A percentile compares a stretch with the other conserved stretches of the same genome.
Conservation (phyloP, 1,140 invertebrate species). For the Zaprionus taronus region DNA sequence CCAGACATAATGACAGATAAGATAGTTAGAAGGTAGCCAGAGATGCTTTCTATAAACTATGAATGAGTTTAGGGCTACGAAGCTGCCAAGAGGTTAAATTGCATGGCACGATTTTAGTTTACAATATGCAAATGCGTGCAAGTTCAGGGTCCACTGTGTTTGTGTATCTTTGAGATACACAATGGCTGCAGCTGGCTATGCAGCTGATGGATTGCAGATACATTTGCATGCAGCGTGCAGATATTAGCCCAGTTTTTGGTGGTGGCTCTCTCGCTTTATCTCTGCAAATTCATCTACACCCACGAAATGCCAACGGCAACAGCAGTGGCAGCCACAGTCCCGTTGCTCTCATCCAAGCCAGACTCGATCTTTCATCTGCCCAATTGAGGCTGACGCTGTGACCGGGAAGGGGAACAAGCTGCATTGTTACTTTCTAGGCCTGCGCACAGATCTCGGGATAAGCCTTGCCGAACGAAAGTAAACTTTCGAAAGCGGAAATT, state of each 20-base stretch:
- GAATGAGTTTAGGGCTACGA: neutral
- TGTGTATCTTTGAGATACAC: slow-evolving; percentile 28
- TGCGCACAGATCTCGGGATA: neutral
- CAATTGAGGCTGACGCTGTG: slow-evolving; percentile 27
- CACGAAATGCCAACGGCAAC: slow-evolving; percentile 67
- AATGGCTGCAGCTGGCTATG: neutral
- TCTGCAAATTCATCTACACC: slow-evolving; percentile 69
- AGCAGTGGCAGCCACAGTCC: slow-evolving; percentile 54
- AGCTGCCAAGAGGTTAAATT: neutral
- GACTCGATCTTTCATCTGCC: slow-evolving; percentile 56
- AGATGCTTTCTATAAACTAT: neutral
- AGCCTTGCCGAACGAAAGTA: neutral
- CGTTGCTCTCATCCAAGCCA: slow-evolving; percentile 6
- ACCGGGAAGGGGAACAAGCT: slow-evolving; percentile 47
- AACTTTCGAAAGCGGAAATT: slow-evolving; percentile 11
- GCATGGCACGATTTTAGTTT: neutral
- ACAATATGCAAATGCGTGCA: slow-evolving; percentile 12
- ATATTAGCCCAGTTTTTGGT: slow-evolving; percentile 50
- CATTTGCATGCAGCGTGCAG: slow-evolving; percentile 46
- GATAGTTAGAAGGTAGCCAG: neutral
- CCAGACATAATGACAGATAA: neutral
- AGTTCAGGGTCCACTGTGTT: slow-evolving; percentile 66
- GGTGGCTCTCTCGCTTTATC: slow-evolving; percentile 50
- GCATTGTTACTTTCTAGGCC: slow-evolving; percentile 16
- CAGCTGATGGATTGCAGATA: slow-evolving; percentile 63